A percentile compares a stretch with the other conserved stretches of the same genome.
These are phyloP conservation scores for Eristalis arbustorum DNA, from an alignment of 2,888 invertebrate species.

Conservation along the genomic window DNA sequence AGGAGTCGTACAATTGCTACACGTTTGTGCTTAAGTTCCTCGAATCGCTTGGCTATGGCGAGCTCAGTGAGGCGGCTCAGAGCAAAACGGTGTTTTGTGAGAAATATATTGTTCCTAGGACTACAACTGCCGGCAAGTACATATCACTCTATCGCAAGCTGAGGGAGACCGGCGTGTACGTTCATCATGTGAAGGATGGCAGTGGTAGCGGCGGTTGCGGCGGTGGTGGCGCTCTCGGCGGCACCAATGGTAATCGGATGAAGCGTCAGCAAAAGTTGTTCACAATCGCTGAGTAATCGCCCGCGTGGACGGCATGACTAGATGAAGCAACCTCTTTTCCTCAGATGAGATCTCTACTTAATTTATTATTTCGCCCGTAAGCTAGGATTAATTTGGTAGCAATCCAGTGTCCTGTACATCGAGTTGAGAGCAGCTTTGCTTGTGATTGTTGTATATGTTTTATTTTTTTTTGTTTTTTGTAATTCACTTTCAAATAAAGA, in stretches of 20 bases:
- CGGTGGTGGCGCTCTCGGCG: conserved; percentile 2
- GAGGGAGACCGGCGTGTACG: conserved; percentile 81
- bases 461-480: background rate
- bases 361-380: conserved; percentile 62
- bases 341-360: conserved; percentile 65
- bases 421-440: conserved; percentile 28
- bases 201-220: conserved; percentile 40
- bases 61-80: conserved; percentile 85
- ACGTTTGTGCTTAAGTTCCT: conserved; percentile 92
- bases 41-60: conserved; percentile 86
- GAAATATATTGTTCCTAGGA: conserved; percentile 89
- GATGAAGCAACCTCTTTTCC: conserved; percentile 56
- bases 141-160: conserved; percentile 90
- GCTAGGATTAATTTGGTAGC: conserved; percentile 39
- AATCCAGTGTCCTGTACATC: conserved; percentile 37
- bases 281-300: conserved; percentile 43
- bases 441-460: conserved; percentile 33
- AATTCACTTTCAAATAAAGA: conserved; percentile 32
- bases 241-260: conserved; percentile 44
- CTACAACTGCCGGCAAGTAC: conserved; percentile 91
- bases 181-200: conserved; percentile 78
- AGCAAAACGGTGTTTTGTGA: conserved; percentile 87
- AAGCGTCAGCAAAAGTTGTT: conserved; percentile 65
- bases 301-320: conserved; percentile 43
- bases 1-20: conserved; percentile 91